A percentile compares a stretch with the other conserved stretches of the same genome.
phyloP scores from a whole-genome alignment of 2,797 vertebrate species.

The Pteronotus mesoamericanus region DNA sequence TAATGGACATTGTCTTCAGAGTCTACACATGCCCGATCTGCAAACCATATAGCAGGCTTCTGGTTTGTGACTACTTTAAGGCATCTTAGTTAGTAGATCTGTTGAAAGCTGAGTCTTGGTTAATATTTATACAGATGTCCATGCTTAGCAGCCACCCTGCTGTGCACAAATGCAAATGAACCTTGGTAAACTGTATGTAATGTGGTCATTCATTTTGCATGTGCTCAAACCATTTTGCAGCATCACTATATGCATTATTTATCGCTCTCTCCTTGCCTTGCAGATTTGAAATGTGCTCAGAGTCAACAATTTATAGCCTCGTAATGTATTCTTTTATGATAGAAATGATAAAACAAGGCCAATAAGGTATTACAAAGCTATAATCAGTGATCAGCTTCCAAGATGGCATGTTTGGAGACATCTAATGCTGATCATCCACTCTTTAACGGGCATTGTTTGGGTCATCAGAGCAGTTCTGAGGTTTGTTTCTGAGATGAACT shows the following conservation, averaged over 20 bases:
- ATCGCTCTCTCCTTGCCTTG: neutral
- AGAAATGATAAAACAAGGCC: neutral
- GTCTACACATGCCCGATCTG: neutral
- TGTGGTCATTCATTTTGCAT: constrained; percentile 30
- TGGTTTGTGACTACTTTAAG: neutral
- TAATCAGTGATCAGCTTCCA: neutral
- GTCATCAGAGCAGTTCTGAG: neutral
- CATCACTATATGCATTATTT: constrained; percentile 33
- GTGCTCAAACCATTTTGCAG: neutral
- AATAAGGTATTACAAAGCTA: neutral
- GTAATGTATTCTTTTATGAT: neutral
- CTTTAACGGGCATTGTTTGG: fast-evolving
- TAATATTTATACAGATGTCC: constrained; percentile 49
- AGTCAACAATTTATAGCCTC: constrained; percentile 26
- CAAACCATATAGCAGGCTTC: neutral
- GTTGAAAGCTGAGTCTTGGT: neutral
- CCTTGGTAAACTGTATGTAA: neutral
- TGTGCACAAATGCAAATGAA: neutral
- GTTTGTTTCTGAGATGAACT: neutral
- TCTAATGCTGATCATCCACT: neutral
- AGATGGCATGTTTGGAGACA: neutral
- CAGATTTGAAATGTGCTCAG: constrained; percentile 26
- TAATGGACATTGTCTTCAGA: neutral
- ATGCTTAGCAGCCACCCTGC: neutral
- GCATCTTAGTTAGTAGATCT: constrained; percentile 4